Base-by-base conservation (phyloP, 2,888 invertebrate species). In the Lycophotia porphyrea region DNA sequence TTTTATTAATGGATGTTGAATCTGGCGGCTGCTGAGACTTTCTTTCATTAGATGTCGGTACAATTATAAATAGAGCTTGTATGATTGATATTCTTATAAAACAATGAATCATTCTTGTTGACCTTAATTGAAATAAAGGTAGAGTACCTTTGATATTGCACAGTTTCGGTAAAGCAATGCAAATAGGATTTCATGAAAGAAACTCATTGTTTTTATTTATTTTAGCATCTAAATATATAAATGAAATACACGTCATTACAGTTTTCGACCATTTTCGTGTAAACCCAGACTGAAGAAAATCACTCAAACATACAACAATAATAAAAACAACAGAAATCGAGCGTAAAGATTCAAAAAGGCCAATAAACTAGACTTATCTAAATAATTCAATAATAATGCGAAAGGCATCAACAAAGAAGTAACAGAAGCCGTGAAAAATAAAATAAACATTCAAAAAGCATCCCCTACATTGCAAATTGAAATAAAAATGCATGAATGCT, bases 401-500 rank as follows among this genome's bases (percentile, higher is more conserved):
- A 71, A 66, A 13, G 61, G 69, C 39, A 69, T 76, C 68, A 72
- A 78, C 74, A 74, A 79, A 65, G 78, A 82, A 82, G 66, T 78
- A 36, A 73, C 68, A 76, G 49, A 71, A 78, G 72, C n/a, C 66
- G 71, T 81, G 81, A 79, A 73, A 88, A 81, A 85, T 86, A 85
- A 89, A 85, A 89, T 84, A 89, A 79, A 85, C 78, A 87, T 84
- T 79, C 82, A 82, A 77, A 87, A 77, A 88, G 87, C 89, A 87
- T 86, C 87, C 88, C 88, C 88, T 84, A 83, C 85, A 85, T 88
- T 89, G 90, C 86, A 92, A 91, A 93, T 93, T 92, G 92, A 93
- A 92, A 93, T 92, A 92, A 92, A 93, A 93, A 93, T 92, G 91
- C 90, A 93, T 89, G 90, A 90, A 90, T 87, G 90, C 88, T 91